Evolutionary conservation across 1,140 invertebrate genomes (phyloP).

Genomic region (Drosophila pallidifrons): DNA sequence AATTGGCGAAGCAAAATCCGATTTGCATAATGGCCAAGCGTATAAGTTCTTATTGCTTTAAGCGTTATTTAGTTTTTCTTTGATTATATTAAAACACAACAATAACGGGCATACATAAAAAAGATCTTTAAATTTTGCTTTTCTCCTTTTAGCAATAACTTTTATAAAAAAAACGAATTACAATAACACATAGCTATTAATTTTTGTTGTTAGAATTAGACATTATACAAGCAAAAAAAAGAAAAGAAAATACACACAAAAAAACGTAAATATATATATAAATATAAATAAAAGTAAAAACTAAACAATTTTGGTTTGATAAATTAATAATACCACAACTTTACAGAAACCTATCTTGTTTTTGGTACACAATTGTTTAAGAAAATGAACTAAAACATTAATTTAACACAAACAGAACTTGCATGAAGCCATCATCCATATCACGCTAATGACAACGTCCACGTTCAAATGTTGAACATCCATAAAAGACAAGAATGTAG

Average conservation of each 20-base stretch:
- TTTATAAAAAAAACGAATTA: conserved; percentile 67
- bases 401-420: conserved; percentile 2
- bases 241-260: conserved; percentile 43
- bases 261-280: conserved; percentile 12
- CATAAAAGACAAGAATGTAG: conserved; percentile 5
- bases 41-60: conserved; percentile 78
- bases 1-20: conserved; percentile 15
- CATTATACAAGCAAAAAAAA: conserved; percentile 43
- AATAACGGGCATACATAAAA: conserved; percentile 53
- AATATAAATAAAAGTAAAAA: conserved; percentile 48
- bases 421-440: conserved; percentile 9
- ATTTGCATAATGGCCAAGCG: conserved; percentile 28
- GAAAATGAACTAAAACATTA: conserved; percentile 9
- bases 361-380: conserved; percentile 14
- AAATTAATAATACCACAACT: conserved; percentile 11
- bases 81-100: conserved; percentile 65
- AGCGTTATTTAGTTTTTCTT: conserved; percentile 84
- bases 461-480: not conserved
- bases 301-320: conserved; percentile 55
- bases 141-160: conserved; percentile 65
- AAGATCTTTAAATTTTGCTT: conserved; percentile 67
- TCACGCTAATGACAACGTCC: conserved; percentile 9
- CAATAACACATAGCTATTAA: conserved; percentile 65
- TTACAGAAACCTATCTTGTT: conserved; percentile 6
- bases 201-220: conserved; percentile 74